Conservation (phyloP, 2,797 vertebrate genomes). For the Diplodus puntazzo region DNA sequence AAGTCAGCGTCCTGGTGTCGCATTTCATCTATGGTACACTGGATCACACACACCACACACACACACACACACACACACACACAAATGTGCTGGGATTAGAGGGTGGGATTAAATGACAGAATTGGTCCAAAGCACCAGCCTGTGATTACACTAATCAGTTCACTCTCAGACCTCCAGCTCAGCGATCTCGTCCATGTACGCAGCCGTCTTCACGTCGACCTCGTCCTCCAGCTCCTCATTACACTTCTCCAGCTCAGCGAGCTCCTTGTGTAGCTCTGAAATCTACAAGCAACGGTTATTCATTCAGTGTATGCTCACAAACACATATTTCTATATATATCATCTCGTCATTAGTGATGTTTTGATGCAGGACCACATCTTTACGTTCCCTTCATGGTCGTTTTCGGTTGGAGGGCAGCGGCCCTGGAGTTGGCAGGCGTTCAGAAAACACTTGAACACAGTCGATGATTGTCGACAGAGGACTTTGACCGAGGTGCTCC, state of each 20-base stretch:
- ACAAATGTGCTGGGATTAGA: conserved; percentile 6
- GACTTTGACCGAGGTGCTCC: too few relatives aligned
- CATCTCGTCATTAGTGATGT: neutral
- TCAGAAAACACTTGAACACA: neutral
- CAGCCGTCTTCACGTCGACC: conserved; percentile 70
- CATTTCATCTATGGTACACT: conserved; percentile 79
- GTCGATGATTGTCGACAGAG: neutral
- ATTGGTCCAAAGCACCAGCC: conserved; percentile 46
- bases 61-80: conserved; percentile 20
- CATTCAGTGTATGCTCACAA: neutral
- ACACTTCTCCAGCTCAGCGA: conserved; percentile 71
- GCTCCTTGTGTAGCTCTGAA: conserved; percentile 76
- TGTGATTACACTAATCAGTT: conserved; percentile 52
- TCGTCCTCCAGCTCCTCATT: conserved; percentile 80
- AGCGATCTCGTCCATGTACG: conserved; percentile 75
- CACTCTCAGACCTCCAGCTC: conserved; percentile 79
- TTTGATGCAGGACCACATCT: neutral
- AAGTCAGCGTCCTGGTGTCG: conserved; percentile 72
- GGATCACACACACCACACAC: conserved; percentile 17
- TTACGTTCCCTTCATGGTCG: neutral
- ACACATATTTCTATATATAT: neutral
- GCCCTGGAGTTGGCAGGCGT: neutral
- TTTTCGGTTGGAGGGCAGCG: neutral
- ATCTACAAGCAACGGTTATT: conserved; percentile 61
- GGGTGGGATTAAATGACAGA: conserved; percentile 45